A percentile compares a stretch with the other conserved stretches of the same genome.
Conservation (phyloP, 92 coral and sea anemone genomes). For the Epizoanthus rinbou region DNA sequence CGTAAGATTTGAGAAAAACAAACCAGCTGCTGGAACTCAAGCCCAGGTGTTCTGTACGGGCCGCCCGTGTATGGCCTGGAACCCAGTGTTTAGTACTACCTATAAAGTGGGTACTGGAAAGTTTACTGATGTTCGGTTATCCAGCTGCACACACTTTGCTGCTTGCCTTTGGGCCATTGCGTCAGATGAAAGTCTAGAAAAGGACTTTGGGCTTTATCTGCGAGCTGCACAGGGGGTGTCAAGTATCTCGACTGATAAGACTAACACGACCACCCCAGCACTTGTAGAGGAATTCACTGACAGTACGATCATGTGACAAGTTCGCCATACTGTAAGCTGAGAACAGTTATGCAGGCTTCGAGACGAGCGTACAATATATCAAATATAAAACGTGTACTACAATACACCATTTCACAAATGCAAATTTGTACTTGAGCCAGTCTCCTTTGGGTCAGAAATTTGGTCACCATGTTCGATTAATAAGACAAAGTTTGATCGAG, state of each 20-base stretch:
- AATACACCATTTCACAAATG: no score
- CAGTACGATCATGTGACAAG: not conserved
- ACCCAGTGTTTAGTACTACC: conserved; percentile 66
- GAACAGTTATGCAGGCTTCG: no score
- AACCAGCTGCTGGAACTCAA: conserved; percentile 62
- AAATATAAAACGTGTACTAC: no score
- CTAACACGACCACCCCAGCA: not conserved
- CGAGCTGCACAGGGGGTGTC: conserved; percentile 51
- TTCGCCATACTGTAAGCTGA: no score
- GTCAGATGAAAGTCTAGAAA: conserved; percentile 69
- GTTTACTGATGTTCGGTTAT: conserved; percentile 50
- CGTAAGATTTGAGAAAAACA: conserved; percentile 88
- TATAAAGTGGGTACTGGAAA: conserved; percentile 34
- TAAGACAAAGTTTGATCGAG: no score
- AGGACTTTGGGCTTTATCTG: conserved; percentile 65
- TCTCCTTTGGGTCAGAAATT: no score
- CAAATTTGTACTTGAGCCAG: no score
- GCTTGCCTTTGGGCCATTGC: conserved; percentile 95
- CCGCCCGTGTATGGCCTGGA: conserved; percentile 90
- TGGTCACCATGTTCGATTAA: no score
- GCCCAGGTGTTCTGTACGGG: conserved; percentile 91
- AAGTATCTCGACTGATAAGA: conserved; percentile 24
- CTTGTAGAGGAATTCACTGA: not conserved
- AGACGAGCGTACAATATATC: no score
- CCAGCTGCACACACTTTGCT: conserved; percentile 85